Evolutionary conservation across 2,888 invertebrate species (phyloP), one percentile per base, ranked within the genome.

Genomic region (Cantharis rufa): DNA sequence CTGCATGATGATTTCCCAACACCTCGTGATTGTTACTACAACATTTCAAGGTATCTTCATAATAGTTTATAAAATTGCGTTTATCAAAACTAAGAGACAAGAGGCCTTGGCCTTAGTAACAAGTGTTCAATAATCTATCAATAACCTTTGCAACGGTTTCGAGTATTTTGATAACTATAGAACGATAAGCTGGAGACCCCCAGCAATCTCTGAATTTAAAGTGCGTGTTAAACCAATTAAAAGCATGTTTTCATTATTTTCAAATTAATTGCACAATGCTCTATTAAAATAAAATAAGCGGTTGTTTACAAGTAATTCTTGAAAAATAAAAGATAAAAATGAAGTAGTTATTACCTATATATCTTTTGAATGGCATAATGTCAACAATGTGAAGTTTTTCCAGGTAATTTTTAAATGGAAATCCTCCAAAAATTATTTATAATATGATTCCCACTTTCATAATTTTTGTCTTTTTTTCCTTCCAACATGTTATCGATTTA

Each of bases 131-230:
- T 62, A 28, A 32, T 62, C 69, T 21, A 62, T 48, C 18, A 69
- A 73, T 73, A 73, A 73, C 73, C 73, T 69, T 69, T 28, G 73
- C 73, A 28, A 62, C 69, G 69, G 48, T 62, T 62, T 73, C 16
- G 21, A 72, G 72, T 68, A 69, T 16, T 28, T 69, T 48, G n/a
- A 64, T 69, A 62, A 9, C 69, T 62, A 69, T 69, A 69, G 10
- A 13, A 11, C n/a, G 48, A 48, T 48, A 48, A n/a, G 48, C 48
- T 48, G 69, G 73, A 69, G 73, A 73, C 73, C 73, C 73, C 73
- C 73, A 61, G 73, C 73, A 69, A 69, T 21, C 61, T 13, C n/a
- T 48, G 2, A 48, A n/a, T 48, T 48, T n/a, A 1, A 48, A 48
- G n/a, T 48, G 48, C 48, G 48, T 48, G 48, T n/a, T 7, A n/a